Base-by-base conservation (phyloP, 2,113 vertebrate genomes). In the Neopipo cinnamomea region DNA sequence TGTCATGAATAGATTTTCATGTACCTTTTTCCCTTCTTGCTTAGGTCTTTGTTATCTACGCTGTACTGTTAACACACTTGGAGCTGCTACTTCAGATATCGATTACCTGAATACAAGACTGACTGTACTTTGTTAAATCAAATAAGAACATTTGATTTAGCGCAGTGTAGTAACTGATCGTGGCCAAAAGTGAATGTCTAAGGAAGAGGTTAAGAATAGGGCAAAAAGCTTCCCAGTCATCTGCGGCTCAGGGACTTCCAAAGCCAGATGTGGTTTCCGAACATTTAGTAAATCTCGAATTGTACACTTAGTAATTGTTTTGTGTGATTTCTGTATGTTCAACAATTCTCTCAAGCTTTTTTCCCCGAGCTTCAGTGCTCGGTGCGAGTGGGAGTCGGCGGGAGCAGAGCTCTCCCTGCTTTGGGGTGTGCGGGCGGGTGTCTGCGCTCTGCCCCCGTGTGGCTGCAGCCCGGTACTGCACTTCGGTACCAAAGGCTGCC, bases 401-500 rank as follows among this genome's bases (percentile, higher is more conserved):
- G 66, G 53, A 21, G 0, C 8, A 5, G 18, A 67, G 71, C 78
- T 10, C 23, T 35, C 73, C 6, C 11, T 41, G 12, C 53, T 13
- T 11, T 4, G 56, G 22, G 9, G 3, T 9, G 44, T 49, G 44
- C 2, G 0, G 25, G 42, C 55, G 55, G n/a, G 46, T 18, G 52
- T 6, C 62, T 66, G 78, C 73, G 53, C 46, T 58, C 83, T 74
- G 85, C 59, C 92, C 83, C 89, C 94, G 11, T 17, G 85, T 71
- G 95, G 92, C 14, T 2, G 52, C 1, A 20, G 42, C 18, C 8
- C 7, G 61, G 35, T 7, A 80, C 37, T 95, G 89, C 96, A 91
- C 72, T 0, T 28, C 39, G 4, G 3, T n/a, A 52, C 44, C 30
- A 3, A 12, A 27, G 37, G 35, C 44, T 0, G 12, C 5, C 21